phyloP scores from a whole-genome alignment of 1,140 invertebrate genomes.

The Anthonomus grandis region DNA sequence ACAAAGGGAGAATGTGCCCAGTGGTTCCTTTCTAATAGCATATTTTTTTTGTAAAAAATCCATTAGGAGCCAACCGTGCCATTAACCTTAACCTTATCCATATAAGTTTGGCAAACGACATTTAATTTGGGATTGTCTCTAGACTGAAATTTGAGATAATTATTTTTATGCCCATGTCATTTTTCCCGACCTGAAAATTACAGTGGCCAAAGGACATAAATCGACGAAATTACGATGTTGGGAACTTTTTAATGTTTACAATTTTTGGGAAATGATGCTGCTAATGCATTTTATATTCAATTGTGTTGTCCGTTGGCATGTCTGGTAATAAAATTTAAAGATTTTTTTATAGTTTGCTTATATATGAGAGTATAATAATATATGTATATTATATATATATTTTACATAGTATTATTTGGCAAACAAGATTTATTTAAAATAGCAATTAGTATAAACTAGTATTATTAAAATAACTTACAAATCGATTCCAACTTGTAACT shows the following conservation, averaged over 20 bases:
- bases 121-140: neutral
- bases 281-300: constrained; percentile 2
- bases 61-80: neutral
- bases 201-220: neutral
- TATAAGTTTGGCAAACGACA: constrained; percentile 1
- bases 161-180: neutral
- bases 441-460: no score
- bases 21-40: neutral
- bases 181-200: neutral
- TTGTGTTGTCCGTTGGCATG: no score
- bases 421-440: no score
- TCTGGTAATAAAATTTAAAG: no score
- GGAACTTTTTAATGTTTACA: constrained; percentile 2
- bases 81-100: neutral
- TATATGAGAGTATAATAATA: no score
- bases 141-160: neutral
- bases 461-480: no score
- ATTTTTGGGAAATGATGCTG: constrained; percentile 2
- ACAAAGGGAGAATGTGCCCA: neutral
- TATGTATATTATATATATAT: no score
- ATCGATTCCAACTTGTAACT: no score
- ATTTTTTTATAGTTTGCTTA: no score
- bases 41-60: neutral
- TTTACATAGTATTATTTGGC: no score
- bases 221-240: neutral